Evolutionary conservation across 1,140 invertebrate genomes (phyloP), one percentile per base, ranked within the genome.

Genomic region (Bursaphelenchus mucronatus): DNA sequence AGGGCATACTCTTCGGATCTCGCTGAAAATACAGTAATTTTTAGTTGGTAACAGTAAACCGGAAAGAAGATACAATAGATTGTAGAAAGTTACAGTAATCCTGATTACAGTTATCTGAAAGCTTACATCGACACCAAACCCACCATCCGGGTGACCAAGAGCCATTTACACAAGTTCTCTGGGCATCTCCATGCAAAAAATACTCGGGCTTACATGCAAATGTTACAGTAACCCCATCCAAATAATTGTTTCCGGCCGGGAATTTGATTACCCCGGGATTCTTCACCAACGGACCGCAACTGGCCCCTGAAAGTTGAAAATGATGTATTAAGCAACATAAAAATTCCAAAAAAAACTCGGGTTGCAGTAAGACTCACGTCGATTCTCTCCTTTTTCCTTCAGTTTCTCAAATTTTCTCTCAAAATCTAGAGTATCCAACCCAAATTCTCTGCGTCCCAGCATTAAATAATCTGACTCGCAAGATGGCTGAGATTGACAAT

Each of bases 151-250:
- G 70, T 13, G 66, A 64, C 70, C 70, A 72, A 0, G 61, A 49
- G 3, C 70, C 70, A 39, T 72, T 72, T 7, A 73, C 51, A 52
- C 70, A 72, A 13, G 67, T 72, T 55, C 70, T 59, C 57, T 72
- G 70, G 19, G 55, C 39, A 50, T 72, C 70, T 10, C 70, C 70
- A 51, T 72, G 70, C 15, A 72, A 58, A 59, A 72, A 72, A 51
- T 74, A 72, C 17, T 74, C 71, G 13, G 70, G 70, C 47, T 70
- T 67, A 46, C 69, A 70, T n/a, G 66, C 66, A 63, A 49, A 49
- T n/a, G 71, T 72, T 47, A 72, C 71, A 45, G 71, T 74, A 15
- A 74, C 71, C 21, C 70, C 70, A 56, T 72, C 63, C 9, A 72
- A 40, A 55, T 72, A 72, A 47, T 74, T 72, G 51, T 71, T 71